These are phyloP conservation scores for Poeciliopsis retropinna DNA, from an alignment of 2,113 vertebrate genomes.

Conservation along the genomic window DNA sequence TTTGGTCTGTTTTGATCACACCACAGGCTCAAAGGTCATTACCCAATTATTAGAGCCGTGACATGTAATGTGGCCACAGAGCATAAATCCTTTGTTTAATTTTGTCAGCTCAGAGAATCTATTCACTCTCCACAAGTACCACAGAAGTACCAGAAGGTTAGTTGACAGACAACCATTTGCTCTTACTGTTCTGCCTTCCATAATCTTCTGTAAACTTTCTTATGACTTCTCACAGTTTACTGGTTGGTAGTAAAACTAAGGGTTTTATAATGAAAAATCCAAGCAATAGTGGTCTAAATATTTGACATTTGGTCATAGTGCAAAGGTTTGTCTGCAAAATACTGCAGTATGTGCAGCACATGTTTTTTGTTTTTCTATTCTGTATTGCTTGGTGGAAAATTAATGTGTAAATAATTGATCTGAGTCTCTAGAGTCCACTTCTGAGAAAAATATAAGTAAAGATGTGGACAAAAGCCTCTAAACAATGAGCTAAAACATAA, in stretches of 20 bases:
- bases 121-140: background rate
- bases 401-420: background rate
- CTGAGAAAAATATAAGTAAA: background rate
- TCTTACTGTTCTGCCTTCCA: background rate
- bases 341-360: slow-evolving; percentile 6
- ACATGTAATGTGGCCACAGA: background rate
- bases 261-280: slow-evolving; percentile 26
- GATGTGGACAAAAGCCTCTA: background rate
- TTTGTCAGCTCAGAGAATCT: background rate
- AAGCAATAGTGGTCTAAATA: slow-evolving; percentile 41
- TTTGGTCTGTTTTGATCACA: too few relatives aligned
- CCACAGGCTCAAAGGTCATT: background rate
- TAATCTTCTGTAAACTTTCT: slow-evolving; percentile 32
- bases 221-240: slow-evolving; percentile 18
- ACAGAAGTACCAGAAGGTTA: slow-evolving; percentile 1
- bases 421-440: background rate
- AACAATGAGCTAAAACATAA: background rate
- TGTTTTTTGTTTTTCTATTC: background rate
- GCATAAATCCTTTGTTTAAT: background rate
- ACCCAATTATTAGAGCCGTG: background rate
- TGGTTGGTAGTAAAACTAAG: slow-evolving; percentile 12
- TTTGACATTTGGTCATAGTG: slow-evolving; percentile 19
- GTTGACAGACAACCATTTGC: slow-evolving; percentile 17
- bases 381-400: background rate
- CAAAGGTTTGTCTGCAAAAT: slow-evolving; percentile 36